Base-by-base conservation (phyloP, 2,888 invertebrate genomes). In the Machimus atricapillus region DNA sequence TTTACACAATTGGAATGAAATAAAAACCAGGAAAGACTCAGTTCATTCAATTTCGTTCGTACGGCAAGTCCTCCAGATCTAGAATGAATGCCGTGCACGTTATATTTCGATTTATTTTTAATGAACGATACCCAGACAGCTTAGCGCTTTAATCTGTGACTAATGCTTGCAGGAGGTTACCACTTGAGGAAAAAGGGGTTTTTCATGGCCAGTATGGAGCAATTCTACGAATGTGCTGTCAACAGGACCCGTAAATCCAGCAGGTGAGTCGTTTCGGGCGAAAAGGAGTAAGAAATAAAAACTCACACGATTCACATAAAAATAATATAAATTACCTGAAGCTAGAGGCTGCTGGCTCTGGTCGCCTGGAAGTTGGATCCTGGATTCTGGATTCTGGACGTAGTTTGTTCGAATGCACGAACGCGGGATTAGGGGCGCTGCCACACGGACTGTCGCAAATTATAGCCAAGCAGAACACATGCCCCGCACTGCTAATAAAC, bases 401-500 rank as follows among this genome's bases (percentile, higher is more conserved):
- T 85, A 85, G 31, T n/a, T 85, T 74, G 31, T 52, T 46, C 27
- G 19, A n/a, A 31, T 74, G 85, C 74, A 74, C 85, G 74, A 74
- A 85, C 74, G 74, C 74, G 52, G 85, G 85, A 85, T 85, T 85
- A 85, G 46, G 46, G 19, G 27, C 46, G 46, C 40, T 74, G 46
- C 40, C 46, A 85, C 85, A 85, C 85, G 85, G 58, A 74, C 74
- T 85, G 85, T 85, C 43, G 74, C 85, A 85, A 74, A 85, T 85
- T 85, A 85, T 85, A 74, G 73, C 37, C 74, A 34, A 76, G 19
- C 37, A 85, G 85, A 74, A 85, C 74, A 85, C 85, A 85, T 85
- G 85, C 85, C 85, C 74, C 43, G 85, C 74, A 73, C 73, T 74
- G 85, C 85, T 85, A 85, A 85, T 85, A 85, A 85, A 85, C 74